phyloP scores from a whole-genome alignment of 2,888 invertebrate genomes.

The Antitype chi region DNA sequence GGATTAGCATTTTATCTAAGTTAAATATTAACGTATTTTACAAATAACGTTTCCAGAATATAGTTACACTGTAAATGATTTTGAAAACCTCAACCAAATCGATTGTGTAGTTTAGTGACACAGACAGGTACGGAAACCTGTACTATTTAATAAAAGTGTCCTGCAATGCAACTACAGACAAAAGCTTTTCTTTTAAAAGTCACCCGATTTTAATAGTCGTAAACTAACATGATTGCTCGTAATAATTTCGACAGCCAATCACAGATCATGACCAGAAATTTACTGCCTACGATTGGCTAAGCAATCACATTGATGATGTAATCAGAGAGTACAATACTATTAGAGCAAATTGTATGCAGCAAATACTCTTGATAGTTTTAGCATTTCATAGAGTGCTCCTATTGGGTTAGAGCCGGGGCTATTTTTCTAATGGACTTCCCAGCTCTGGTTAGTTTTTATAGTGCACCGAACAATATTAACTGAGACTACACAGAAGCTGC shows the following conservation, averaged over 20 bases:
- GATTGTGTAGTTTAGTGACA: not conserved
- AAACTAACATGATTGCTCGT: not conserved
- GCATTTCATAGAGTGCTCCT: slow-evolving; percentile 41
- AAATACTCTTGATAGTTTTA: slow-evolving; percentile 36
- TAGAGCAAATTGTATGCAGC: slow-evolving; percentile 4
- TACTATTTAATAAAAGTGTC: not conserved
- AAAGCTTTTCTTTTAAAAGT: not conserved
- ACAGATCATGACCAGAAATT: not conserved
- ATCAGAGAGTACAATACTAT: not conserved
- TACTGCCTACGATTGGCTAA: not conserved
- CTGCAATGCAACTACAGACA: not conserved
- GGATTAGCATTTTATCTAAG: not conserved
- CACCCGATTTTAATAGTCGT: not conserved
- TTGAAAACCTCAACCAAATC: not conserved
- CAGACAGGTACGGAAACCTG: not conserved
- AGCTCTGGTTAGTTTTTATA: slow-evolving; percentile 45
- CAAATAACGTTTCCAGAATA: not conserved
- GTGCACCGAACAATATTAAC: slow-evolving; percentile 52
- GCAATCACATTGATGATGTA: slow-evolving; percentile 11
- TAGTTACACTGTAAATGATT: not conserved
- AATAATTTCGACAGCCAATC: not conserved
- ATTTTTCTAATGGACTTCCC: slow-evolving; percentile 54
- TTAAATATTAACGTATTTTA: not conserved
- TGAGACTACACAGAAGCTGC: slow-evolving; percentile 39
- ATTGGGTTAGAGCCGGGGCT: slow-evolving; percentile 41